Percentiles rank a stretch among this genome's conserved stretches.
Conservation (phyloP, 2,113 vertebrate genomes). For the Tenebrosternarchus preto region DNA sequence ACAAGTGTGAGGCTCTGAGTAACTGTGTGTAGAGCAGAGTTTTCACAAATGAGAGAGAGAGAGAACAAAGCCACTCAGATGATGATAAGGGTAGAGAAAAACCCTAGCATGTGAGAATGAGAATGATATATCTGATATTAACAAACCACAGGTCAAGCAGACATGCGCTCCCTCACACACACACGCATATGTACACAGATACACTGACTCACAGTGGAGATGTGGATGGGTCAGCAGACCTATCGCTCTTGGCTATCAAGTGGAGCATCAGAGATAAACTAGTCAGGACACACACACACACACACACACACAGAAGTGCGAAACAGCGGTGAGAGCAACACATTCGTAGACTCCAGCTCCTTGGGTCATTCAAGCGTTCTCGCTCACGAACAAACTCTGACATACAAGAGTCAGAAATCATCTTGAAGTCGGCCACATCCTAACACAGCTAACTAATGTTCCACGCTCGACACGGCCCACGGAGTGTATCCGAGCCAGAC, state of each 20-base stretch:
- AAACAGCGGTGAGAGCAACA: not conserved
- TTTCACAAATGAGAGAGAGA: conserved; percentile 44
- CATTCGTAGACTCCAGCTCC: not conserved
- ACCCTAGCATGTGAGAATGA: conserved; percentile 50
- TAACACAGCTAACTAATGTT: not conserved
- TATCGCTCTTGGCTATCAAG: conserved; percentile 52
- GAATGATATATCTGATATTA: conserved; percentile 65
- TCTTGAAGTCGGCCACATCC: not conserved
- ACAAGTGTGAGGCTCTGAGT: too few species aligned
- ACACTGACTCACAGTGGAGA: conserved; percentile 40
- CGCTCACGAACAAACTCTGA: not conserved
- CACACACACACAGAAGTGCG: conserved; percentile 14
- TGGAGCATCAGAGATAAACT: conserved; percentile 57
- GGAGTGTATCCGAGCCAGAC: too few species aligned
- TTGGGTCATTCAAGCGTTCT: not conserved
- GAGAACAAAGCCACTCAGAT: conserved; percentile 48
- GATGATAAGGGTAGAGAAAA: conserved; percentile 60
- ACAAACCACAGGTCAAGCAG: conserved; percentile 56
- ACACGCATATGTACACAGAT: conserved; percentile 23
- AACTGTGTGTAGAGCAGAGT: conserved; percentile 28
- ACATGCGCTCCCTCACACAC: conserved; percentile 23
- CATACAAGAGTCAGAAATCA: not conserved
- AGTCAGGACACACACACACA: conserved; percentile 29
- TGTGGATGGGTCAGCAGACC: conserved; percentile 48
- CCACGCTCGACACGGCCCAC: too few species aligned